Evolutionary conservation across 1,140 invertebrate species (phyloP).

Genomic region (Leucophenga varia): DNA sequence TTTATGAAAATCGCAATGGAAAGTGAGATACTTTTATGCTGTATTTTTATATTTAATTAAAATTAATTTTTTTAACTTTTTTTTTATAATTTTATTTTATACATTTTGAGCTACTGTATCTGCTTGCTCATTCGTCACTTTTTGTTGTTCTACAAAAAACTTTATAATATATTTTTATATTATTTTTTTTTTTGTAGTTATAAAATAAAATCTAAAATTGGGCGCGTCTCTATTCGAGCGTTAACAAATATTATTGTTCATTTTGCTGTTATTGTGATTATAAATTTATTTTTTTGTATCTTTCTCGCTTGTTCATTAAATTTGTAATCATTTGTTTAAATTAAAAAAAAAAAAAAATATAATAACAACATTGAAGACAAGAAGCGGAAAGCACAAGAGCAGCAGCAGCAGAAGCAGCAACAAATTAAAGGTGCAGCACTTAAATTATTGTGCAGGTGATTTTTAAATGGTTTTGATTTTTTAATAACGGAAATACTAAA

Average conservation of each 20-base stretch:
- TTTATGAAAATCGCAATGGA: slow-evolving; percentile 52
- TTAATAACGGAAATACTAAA: slow-evolving; percentile 47
- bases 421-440: slow-evolving; percentile 34
- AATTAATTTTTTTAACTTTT: too few relatives aligned
- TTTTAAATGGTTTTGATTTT: slow-evolving; percentile 24
- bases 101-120: too few relatives aligned
- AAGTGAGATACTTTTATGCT: too few relatives aligned
- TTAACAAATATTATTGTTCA: slow-evolving; percentile 54
- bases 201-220: slow-evolving; percentile 44
- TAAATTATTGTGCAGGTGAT: slow-evolving; percentile 46
- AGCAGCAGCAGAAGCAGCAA: slow-evolving; percentile 16
- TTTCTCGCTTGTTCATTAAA: slow-evolving; percentile 32
- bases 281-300: slow-evolving; percentile 49
- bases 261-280: slow-evolving; percentile 53
- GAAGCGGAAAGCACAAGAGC: slow-evolving; percentile 6
- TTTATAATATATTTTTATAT: neutral
- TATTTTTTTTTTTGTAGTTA: neutral
- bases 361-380: slow-evolving; percentile 23
- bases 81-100: too few relatives aligned
- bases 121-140: too few relatives aligned
- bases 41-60: too few relatives aligned
- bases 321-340: slow-evolving; percentile 16
- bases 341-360: neutral
- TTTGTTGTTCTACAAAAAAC: too few relatives aligned
- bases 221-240: slow-evolving; percentile 50